Evolutionary conservation across 1,140 invertebrate genomes (phyloP), one percentile per base, ranked within the genome.

Genomic region (Drosophila tropicalis): DNA sequence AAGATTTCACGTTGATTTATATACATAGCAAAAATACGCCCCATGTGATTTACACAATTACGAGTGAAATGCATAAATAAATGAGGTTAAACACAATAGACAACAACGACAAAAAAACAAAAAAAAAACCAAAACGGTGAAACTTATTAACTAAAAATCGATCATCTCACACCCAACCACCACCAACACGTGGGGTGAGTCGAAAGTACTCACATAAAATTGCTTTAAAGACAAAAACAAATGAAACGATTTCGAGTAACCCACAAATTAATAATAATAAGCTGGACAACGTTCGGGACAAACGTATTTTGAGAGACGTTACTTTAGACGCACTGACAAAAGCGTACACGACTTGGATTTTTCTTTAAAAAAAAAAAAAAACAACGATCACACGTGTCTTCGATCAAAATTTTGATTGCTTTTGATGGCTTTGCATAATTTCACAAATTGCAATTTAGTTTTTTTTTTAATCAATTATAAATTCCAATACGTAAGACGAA

Each of bases 261-360:
- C 83, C 79, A 86, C 84, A 87, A 77, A 74, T 41, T 82, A 86
- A 86, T 39, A 39, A 39, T 39, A 51, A 51, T 19, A 51, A 51
- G 83, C 83, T 68, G 71, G 71, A 85, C 81, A 81, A 79, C 41
- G 29, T 70, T 57, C 25, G 47, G 44, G 44, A 51, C 44, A 51
- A 81, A 81, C 70, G 64, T 72, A 67, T 51, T 76, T 54, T 36
- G 15, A 76, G 60, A 76, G 63, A 83, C 81, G 70, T 82, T 73
- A 80, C 71, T 40, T 76, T 81, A 83, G 83, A 87, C 84, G 84
- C 76, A 87, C 80, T 87, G 84, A 87, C 83, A 87, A 80, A 87
- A 83, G 84, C 83, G 84, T 80, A 81, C 60, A 74, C 68, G 75
- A 13, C 55, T 58, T 55, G 62, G 40, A 40, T 54, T 67, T 47